Conservation (phyloP, 2,797 vertebrate genomes). For the Myiotriccus ornatus region DNA sequence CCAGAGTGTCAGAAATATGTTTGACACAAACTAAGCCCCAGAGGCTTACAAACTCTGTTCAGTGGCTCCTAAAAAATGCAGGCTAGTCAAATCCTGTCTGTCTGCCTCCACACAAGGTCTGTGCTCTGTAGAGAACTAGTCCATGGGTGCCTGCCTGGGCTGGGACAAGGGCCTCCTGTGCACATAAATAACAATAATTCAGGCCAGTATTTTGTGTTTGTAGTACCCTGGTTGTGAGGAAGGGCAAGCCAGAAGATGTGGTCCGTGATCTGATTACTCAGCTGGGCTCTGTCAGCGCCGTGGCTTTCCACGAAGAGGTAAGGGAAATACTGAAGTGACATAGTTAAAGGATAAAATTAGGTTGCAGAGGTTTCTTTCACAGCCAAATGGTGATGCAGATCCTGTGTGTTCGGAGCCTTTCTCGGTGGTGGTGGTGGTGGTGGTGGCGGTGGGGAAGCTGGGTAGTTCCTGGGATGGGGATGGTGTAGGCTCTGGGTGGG, state of each 20-base stretch:
- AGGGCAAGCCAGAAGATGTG: constrained; percentile 82
- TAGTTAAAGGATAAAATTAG: background rate
- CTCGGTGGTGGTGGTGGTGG: background rate
- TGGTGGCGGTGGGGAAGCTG: background rate
- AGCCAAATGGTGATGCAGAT: background rate
- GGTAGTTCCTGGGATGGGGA: background rate
- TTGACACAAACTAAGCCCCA: background rate
- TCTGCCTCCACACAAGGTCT: background rate
- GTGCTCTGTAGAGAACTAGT: background rate
- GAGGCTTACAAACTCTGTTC: background rate
- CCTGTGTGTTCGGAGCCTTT: background rate
- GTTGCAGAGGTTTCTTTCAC: background rate
- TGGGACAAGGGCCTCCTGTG: background rate
- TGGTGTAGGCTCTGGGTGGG: background rate
- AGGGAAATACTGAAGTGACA: background rate
- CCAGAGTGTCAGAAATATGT: background rate
- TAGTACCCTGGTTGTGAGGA: constrained; percentile 83
- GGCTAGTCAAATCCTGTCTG: background rate
- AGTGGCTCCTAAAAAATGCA: background rate
- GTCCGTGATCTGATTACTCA: constrained; percentile 79
- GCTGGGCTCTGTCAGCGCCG: constrained; percentile 77
- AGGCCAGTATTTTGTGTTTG: background rate
- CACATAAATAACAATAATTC: background rate
- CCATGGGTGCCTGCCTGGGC: background rate
- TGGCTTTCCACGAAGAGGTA: constrained; percentile 85